Evolutionary conservation across 2,113 vertebrate genomes (phyloP).

Genomic region (Pleuronectes platessa): DNA sequence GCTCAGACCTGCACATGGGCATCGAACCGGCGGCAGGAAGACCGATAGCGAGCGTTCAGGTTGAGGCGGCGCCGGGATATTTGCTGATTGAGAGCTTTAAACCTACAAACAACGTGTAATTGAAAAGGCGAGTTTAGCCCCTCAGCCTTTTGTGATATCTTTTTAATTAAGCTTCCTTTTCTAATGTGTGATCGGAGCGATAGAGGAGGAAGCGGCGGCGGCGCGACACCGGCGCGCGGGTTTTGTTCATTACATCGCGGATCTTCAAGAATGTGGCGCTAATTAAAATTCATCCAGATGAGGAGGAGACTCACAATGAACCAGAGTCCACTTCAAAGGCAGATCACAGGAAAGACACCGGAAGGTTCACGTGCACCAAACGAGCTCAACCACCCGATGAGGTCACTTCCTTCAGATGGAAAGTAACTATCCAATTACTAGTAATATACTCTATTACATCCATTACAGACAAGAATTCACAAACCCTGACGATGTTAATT

Average conservation of each 20-base stretch:
- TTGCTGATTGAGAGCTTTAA: conserved; percentile 76
- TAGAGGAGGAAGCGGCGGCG: conserved; percentile 26
- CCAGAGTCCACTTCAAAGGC: too few relatives aligned
- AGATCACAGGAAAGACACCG: too few relatives aligned
- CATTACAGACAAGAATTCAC: too few relatives aligned
- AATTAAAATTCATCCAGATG: conserved; percentile 75
- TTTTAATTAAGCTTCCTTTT: conserved; percentile 83
- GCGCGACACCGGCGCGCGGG: conserved; percentile 35
- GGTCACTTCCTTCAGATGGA: too few relatives aligned
- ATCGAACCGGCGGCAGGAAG: conserved; percentile 25
- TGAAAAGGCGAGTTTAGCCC: conserved; percentile 76
- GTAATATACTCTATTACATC: too few relatives aligned
- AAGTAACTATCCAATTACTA: too few relatives aligned
- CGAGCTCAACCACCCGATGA: too few relatives aligned
- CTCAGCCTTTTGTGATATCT: conserved; percentile 81
- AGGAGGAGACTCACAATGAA: conserved; percentile 29
- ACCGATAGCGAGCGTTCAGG: conserved; percentile 19
- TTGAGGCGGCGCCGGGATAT: conserved; percentile 44
- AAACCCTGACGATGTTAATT: too few relatives aligned
- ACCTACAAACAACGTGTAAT: conserved; percentile 72
- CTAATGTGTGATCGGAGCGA: conserved; percentile 68
- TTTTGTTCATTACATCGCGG: conserved; percentile 78
- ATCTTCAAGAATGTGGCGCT: conserved; percentile 68
- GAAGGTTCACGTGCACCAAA: too few relatives aligned
- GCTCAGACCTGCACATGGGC: neutral